phyloP scores from a whole-genome alignment of 1,140 invertebrate genomes.

The Teleogryllus occipitalis region DNA sequence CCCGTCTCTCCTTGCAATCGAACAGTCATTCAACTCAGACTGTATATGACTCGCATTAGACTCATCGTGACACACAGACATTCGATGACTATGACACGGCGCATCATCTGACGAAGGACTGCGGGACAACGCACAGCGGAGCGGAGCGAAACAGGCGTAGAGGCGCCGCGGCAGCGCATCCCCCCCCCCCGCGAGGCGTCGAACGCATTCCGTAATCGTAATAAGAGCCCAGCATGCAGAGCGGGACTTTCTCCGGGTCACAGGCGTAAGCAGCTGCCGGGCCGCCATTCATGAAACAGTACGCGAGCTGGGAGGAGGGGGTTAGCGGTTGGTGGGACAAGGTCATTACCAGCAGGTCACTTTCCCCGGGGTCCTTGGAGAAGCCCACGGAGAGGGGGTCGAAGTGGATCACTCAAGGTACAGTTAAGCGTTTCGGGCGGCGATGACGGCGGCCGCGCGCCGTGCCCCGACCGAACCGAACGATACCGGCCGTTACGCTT shows the following conservation, averaged over 20 bases:
- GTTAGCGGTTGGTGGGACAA: not conserved
- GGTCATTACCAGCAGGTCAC: not conserved
- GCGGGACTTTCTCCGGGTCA: not conserved
- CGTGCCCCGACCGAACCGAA: no score
- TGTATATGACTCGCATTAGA: no score
- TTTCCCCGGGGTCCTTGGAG: not conserved
- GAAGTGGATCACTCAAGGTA: not conserved
- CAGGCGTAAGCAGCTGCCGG: not conserved
- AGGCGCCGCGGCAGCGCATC: no score
- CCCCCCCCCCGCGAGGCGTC: not conserved
- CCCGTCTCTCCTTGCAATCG: no score
- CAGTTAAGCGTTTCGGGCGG: not conserved
- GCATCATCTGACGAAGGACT: no score
- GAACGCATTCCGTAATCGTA: not conserved
- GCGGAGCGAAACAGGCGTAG: no score
- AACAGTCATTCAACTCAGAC: no score
- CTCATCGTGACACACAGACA: no score
- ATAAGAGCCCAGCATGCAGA: not conserved
- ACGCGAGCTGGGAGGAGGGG: not conserved
- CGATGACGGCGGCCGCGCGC: not conserved
- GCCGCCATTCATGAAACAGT: not conserved
- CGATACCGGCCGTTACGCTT: no score
- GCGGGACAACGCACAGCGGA: no score
- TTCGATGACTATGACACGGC: no score
- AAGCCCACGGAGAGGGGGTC: not conserved